A percentile compares a stretch with the other conserved stretches of the same genome.
Conservation (phyloP, 2,797 vertebrate species). For the Pseudomugil tenellus region DNA sequence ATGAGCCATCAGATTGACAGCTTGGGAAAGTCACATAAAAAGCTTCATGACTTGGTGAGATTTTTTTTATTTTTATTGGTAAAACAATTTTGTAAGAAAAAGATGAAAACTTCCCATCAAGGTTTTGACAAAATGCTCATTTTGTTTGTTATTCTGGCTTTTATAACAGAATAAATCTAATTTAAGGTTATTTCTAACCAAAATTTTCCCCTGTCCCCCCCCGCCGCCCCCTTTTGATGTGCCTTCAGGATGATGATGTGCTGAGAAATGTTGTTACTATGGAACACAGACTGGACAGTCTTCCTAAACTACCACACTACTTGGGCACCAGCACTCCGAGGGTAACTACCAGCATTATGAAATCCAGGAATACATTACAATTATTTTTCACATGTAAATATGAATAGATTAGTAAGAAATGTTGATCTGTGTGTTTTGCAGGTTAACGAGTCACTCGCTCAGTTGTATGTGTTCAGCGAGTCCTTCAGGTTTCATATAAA, state of each 20-base stretch:
- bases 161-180: no score
- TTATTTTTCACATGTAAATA: no score
- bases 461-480: constrained; percentile 45
- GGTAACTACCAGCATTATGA: constrained; percentile 37
- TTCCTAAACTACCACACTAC: constrained; percentile 36
- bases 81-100: background rate
- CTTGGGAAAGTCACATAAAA: constrained; percentile 24
- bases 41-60: constrained; percentile 56
- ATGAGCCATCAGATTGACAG: constrained; percentile 45
- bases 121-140: background rate
- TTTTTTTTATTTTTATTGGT: background rate
- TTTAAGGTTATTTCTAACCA: no score
- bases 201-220: no score
- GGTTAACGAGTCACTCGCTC: constrained; percentile 63
- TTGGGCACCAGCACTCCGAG: background rate
- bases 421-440: constrained; percentile 23
- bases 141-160: background rate
- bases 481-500: constrained; percentile 63
- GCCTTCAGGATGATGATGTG: constrained; percentile 30
- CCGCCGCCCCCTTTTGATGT: background rate
- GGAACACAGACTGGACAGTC: constrained; percentile 35
- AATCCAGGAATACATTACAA: background rate
- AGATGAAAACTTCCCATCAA: background rate
- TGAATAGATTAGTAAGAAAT: background rate
- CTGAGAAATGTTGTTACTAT: background rate